Percentiles rank a stretch among this genome's conserved stretches.
Conservation (phyloP, 2,888 invertebrate genomes). For the Aphelenchoides bicaudatus region DNA sequence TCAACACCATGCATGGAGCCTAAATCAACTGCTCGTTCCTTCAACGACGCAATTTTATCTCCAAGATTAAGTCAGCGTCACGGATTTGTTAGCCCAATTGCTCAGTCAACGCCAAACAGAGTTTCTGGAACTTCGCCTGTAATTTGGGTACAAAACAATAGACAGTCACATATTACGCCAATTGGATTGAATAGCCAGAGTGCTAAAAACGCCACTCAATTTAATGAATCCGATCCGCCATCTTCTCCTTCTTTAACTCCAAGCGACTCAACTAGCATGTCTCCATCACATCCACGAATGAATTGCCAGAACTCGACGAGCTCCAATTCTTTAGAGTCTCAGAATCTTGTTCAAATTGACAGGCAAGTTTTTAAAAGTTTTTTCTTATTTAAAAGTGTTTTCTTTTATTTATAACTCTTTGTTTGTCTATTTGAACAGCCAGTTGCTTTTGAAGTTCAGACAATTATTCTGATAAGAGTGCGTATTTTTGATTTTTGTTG, state of each 20-base stretch:
- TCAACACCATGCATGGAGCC: constrained; percentile 14
- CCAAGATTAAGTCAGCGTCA: constrained; percentile 53
- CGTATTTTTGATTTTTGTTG: neutral
- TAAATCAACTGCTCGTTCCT: constrained; percentile 7
- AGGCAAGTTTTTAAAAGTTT: constrained; percentile 4
- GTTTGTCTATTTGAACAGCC: neutral
- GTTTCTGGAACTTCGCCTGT: constrained; percentile 9
- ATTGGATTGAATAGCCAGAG: neutral
- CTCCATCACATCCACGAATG: constrained; percentile 25
- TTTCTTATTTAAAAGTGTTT: neutral
- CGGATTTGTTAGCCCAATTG: constrained; percentile 19
- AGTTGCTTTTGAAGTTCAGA: no score
- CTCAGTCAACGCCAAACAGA: neutral
- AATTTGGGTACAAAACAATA: constrained; percentile 27
- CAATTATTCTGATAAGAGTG: no score
- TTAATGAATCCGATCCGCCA: no score
- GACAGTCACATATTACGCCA: neutral
- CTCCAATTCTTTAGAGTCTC: neutral
- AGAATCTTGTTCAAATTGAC: constrained; percentile 6
- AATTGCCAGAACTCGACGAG: constrained; percentile 21
- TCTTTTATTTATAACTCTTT: neutral
- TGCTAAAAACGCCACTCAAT: neutral
- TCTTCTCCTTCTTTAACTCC: constrained; percentile 13
- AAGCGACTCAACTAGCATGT: constrained; percentile 5
- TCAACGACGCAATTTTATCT: constrained; percentile 42